Evolutionary conservation across 2,113 vertebrate species (phyloP).

Genomic region (Acinonyx jubatus): DNA sequence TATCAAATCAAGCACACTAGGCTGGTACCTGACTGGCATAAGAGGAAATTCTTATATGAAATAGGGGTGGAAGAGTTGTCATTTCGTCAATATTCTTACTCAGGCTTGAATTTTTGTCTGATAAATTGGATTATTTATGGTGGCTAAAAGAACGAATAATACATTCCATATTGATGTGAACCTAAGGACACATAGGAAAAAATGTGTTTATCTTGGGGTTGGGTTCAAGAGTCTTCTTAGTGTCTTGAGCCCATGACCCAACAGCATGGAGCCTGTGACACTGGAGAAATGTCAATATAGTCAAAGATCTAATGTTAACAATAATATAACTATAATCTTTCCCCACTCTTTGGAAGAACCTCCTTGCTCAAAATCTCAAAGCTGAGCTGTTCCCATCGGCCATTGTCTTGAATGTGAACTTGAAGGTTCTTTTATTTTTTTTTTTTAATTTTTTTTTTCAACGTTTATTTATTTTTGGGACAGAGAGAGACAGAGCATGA

Average conservation of each 20-base stretch:
- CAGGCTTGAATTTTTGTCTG: background rate
- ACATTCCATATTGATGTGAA: background rate
- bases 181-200: background rate
- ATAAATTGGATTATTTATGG: background rate
- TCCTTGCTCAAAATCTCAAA: background rate
- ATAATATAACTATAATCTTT: background rate
- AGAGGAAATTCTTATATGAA: background rate
- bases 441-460: too few species aligned
- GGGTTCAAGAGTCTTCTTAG: background rate
- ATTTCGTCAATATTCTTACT: background rate
- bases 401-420: background rate
- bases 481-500: too few species aligned
- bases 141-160: background rate
- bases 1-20: background rate
- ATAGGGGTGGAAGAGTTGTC: background rate
- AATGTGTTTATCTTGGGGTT: background rate
- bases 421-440: background rate
- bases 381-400: background rate
- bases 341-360: background rate
- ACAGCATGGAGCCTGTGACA: background rate
- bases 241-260: background rate
- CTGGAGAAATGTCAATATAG: background rate
- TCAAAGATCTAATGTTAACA: background rate
- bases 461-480: too few species aligned
- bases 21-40: background rate